Evolutionary conservation across 1,140 invertebrate genomes (phyloP).

Genomic region (Drosophila ironensis): DNA sequence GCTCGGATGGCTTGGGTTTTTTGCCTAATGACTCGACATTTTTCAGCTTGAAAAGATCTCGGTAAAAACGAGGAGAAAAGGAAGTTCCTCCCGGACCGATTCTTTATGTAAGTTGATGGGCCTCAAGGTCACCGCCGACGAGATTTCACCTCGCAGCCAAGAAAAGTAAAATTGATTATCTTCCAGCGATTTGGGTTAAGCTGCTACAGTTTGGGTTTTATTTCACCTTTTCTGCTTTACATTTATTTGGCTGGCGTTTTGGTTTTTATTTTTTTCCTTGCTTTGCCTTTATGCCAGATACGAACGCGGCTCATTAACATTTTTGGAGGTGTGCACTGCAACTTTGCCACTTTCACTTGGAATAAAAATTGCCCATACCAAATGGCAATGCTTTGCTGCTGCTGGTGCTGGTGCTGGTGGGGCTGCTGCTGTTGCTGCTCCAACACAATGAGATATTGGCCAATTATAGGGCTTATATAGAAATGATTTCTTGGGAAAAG

Average conservation of each 20-base stretch:
- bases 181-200: conserved; percentile 53
- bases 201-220: conserved; percentile 58
- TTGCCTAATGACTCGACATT: conserved; percentile 54
- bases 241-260: too few relatives aligned
- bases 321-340: conserved; percentile 76
- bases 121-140: conserved; percentile 53
- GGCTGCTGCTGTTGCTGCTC: conserved; percentile 11
- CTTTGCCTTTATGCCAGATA: conserved; percentile 39
- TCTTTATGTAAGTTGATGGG: conserved; percentile 37
- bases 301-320: conserved; percentile 69
- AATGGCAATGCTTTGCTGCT: conserved; percentile 56
- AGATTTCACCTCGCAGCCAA: conserved; percentile 53
- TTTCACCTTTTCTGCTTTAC: conserved; percentile 29
- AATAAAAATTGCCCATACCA: conserved; percentile 74
- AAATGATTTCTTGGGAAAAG: conserved; percentile 65
- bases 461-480: conserved; percentile 66
- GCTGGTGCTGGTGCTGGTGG: conserved; percentile 10
- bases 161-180: conserved; percentile 51
- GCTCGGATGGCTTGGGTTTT: conserved; percentile 30
- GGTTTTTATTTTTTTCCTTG: conserved; percentile 17
- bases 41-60: neutral
- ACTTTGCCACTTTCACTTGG: conserved; percentile 78
- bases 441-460: conserved; percentile 68
- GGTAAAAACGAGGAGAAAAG: conserved; percentile 5
- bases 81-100: conserved; percentile 27